Evolutionary conservation across 2,113 vertebrate genomes (phyloP), one percentile per base, ranked within the genome.

Genomic region (Cololabis saira): DNA sequence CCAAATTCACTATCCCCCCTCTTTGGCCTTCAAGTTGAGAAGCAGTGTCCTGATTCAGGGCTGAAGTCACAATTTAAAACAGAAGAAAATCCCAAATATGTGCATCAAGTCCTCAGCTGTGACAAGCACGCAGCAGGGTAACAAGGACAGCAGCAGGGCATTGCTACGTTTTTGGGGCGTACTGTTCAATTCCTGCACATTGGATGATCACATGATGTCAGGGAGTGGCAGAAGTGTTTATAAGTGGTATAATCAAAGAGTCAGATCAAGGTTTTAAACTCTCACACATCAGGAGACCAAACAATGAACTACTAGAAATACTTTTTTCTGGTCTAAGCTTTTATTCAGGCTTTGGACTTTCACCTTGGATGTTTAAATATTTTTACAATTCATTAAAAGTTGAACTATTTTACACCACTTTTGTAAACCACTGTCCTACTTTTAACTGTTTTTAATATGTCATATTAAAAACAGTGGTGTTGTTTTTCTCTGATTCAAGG

Each of bases 61-160:
- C 59, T 57, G 51, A 81, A 30, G 41, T 72, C 64, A 67, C 1
- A 4, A 53, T 41, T 67, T 33, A 55, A 71, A 69, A 68, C 52
- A 63, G 58, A 74, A 74, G 62, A 54, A 59, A 74, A 64, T 52
- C 78, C 59, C 61, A 75, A 51, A 10, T 1, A 3, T 3, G 17
- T 10, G 40, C 68, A 64, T 76, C 74, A 64, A 75, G 67, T 66
- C 57, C 57, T 68, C 48, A 42, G 71, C 53, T 63, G 51, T 79
- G 78, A 83, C 75, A 77, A 75, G 67, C 52, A 59, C 71, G 55
- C 54, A 53, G 15, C 57, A 55, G 50, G 43, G 33, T 57, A 79
- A 55, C 82, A 67, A 81, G 75, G 82, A 76, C 83, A 76, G 42
- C 59, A 50, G 75, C 2, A 18, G 49, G 52, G 59, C 72, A 50